phyloP scores from a whole-genome alignment of 2,113 vertebrate species.

The Engraulis encrasicolus region DNA sequence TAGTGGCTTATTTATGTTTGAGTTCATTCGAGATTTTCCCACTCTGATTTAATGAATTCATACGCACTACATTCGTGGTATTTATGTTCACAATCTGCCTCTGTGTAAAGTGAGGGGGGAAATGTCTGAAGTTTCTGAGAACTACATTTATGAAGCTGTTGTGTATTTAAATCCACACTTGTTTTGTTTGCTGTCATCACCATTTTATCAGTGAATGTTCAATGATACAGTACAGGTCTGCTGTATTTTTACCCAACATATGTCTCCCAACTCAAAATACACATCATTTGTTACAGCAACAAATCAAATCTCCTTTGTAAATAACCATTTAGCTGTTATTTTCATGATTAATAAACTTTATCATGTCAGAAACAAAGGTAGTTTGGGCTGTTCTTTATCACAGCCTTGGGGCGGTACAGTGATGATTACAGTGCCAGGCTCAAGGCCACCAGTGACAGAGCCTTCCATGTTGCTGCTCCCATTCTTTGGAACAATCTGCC shows the following conservation, averaged over 20 bases:
- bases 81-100: not conserved
- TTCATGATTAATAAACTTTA: slow-evolving; percentile 51
- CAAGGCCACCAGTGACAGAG: too few species aligned
- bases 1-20: not conserved
- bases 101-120: not conserved
- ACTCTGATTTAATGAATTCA: not conserved
- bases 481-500: too few species aligned
- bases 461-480: too few species aligned
- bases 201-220: slow-evolving; percentile 13
- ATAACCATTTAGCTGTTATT: slow-evolving; percentile 53
- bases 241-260: slow-evolving; percentile 13
- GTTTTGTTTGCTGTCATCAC: not conserved
- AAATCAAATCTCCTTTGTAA: slow-evolving; percentile 42
- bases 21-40: not conserved
- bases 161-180: not conserved
- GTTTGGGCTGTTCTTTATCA: slow-evolving; percentile 38
- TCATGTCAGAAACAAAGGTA: slow-evolving; percentile 20
- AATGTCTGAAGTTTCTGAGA: slow-evolving; percentile 30
- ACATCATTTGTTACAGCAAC: slow-evolving; percentile 44
- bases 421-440: too few species aligned
- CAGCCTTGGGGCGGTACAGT: too few species aligned
- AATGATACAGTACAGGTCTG: not conserved
- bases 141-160: not conserved
- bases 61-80: not conserved
- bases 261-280: slow-evolving; percentile 24